Base-by-base conservation (phyloP, 2,113 vertebrate species). In the Mugil cephalus region DNA sequence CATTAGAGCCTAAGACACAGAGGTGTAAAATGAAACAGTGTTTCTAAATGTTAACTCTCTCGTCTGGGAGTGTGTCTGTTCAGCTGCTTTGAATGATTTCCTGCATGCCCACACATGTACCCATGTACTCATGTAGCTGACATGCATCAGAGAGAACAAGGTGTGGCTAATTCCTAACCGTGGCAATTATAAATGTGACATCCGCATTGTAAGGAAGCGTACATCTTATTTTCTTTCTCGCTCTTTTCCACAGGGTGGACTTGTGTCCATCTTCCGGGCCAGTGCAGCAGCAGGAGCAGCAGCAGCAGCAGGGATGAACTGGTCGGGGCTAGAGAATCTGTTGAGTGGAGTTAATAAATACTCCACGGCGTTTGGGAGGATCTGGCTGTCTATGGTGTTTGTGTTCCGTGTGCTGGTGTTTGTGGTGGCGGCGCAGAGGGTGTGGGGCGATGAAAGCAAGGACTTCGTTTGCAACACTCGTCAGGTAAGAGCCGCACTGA, bases 361-460 rank as follows among this genome's bases (percentile, higher is more conserved):
- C 88, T 98, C 97, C 82, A 99, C 98, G 0, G 96, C 95, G 0
- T 98, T 99, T 0, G 87, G 97, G 21, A 95, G 96, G 71, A 95
- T 99, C 74, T 99, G 97, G 97, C 94, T 99, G 63, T 98, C 97
- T 0, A 93, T 99, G 80, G 97, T 99, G 76, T 98, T 98, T 0
- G 93, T 98, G 17, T 98, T 99, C 85, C 95, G 97, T 0, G 92
- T 99, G 47, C 78, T 99, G 86, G 97, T 99, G 69, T 99, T 97
- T 0, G 97, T 99, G 82, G 96, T 99, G 76, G 97, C 97, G 0
- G 97, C 96, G 0, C 97, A 99, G 89, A 91, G 88, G 0, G 97
- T 98, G 38, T 99, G 98, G 98, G 95, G 96, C 0, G 97, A 99
- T 0, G 97, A 98, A 74, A 96, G 84, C 90, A 98, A 95, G 75